Percentiles rank a stretch among this genome's conserved stretches.
Conservation (phyloP, 2,797 vertebrate species). For the Gastrophryne carolinensis region DNA sequence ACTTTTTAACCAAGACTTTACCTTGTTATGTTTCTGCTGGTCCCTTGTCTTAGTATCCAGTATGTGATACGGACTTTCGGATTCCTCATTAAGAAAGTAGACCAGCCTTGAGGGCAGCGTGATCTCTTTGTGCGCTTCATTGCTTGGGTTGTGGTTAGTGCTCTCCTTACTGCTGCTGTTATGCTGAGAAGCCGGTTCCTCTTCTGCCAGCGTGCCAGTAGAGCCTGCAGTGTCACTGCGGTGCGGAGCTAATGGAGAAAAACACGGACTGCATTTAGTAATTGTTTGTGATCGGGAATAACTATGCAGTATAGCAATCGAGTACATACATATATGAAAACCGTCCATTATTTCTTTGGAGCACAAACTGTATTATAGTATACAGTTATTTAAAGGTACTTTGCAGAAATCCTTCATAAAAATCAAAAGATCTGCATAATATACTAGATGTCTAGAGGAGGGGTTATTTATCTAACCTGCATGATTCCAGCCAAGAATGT, state of each 20-base stretch:
- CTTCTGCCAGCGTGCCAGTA: slow-evolving; percentile 59
- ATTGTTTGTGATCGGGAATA: not conserved
- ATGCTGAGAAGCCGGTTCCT: slow-evolving; percentile 65
- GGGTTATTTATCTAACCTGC: no score
- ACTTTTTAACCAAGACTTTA: slow-evolving; percentile 57
- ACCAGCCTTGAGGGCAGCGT: slow-evolving; percentile 91
- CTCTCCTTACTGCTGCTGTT: slow-evolving; percentile 60
- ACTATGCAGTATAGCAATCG: not conserved
- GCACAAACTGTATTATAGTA: no score
- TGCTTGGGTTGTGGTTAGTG: slow-evolving; percentile 73
- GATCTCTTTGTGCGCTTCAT: slow-evolving; percentile 78
- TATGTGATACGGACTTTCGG: slow-evolving; percentile 90
- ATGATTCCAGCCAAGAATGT: no score
- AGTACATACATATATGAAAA: not conserved
- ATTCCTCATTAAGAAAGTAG: slow-evolving; percentile 92
- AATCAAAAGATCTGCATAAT: no score
- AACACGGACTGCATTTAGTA: slow-evolving; percentile 1
- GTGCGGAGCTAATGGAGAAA: slow-evolving; percentile 62
- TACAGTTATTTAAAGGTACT: no score
- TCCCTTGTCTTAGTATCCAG: slow-evolving; percentile 86
- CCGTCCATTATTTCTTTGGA: not conserved
- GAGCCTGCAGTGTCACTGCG: slow-evolving; percentile 72
- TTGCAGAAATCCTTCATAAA: no score
- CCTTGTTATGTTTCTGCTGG: slow-evolving; percentile 85
- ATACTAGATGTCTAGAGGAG: no score